These are phyloP conservation scores for Sinopyrophorus schimmeli DNA, from an alignment of 2,888 invertebrate genomes.

Conservation along the genomic window DNA sequence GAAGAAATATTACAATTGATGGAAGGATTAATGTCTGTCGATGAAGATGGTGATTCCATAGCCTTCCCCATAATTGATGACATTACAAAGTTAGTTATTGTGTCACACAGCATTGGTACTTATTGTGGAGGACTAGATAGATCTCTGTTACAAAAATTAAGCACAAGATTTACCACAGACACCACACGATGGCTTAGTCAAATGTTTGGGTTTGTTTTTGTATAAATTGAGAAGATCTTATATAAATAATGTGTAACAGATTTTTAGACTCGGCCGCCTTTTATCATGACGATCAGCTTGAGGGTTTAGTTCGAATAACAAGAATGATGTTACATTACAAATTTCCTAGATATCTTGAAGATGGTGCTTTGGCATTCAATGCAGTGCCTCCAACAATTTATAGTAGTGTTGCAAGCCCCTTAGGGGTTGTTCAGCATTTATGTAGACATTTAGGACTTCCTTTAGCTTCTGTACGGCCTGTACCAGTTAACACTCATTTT, in stretches of 20 bases:
- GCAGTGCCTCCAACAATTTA: slow-evolving; percentile 84
- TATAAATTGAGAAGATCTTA: too few relatives aligned
- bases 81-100: slow-evolving; percentile 67
- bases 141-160: slow-evolving; percentile 76
- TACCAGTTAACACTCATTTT: slow-evolving; percentile 75
- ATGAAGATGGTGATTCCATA: slow-evolving; percentile 65
- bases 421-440: slow-evolving; percentile 77
- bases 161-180: slow-evolving; percentile 80
- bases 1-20: slow-evolving; percentile 65
- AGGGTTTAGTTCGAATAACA: slow-evolving; percentile 83
- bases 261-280: slow-evolving; percentile 81
- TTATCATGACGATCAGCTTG: slow-evolving; percentile 86
- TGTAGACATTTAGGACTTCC: slow-evolving; percentile 85
- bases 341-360: slow-evolving; percentile 78
- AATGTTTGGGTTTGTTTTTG: slow-evolving; percentile 71
- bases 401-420: slow-evolving; percentile 78
- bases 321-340: slow-evolving; percentile 77
- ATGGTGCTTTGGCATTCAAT: slow-evolving; percentile 79
- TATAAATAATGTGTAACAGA: slow-evolving; percentile 61
- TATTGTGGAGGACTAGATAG: slow-evolving; percentile 83
- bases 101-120: slow-evolving; percentile 87
- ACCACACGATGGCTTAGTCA: slow-evolving; percentile 87
- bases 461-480: slow-evolving; percentile 79
- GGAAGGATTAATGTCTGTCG: slow-evolving; percentile 64
- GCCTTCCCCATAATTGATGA: slow-evolving; percentile 67